Base-by-base conservation (phyloP, 2,797 vertebrate genomes). In the Gadopsis marmoratus region DNA sequence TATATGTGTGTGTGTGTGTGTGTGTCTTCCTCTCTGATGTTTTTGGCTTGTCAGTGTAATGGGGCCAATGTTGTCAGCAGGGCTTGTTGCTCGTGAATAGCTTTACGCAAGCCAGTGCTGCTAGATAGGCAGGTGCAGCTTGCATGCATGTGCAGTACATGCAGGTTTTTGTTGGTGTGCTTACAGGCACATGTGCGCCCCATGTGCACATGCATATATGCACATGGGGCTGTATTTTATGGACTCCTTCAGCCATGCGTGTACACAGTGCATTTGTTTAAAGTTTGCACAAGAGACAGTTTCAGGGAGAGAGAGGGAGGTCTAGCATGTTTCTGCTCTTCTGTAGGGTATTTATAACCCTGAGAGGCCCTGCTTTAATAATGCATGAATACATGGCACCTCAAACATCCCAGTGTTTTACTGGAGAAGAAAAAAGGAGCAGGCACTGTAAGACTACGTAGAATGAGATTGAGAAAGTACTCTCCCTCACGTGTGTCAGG, bases 1-100 rank as follows among this genome's bases (percentile, higher is more conserved):
- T 37, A 9, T 37, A 65, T 64, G 47, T 79, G 23, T 71, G 39
- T 71, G 65, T 71, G 47, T 54, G 17, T 67, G 33, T 64, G 39
- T 70, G 50, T 61, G 66, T 64, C 29, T 81, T 87, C 73, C 33
- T 63, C 86, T 91, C 86, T 92, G 86, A 91, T 93, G 92, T 93
- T 93, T 92, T 92, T 88, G 91, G 91, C 91, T 93, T 95, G 93
- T 95, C 93, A 93, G 88, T 89, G 92, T 91, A 93, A 94, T 94
- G 91, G 92, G 89, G 86, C 89, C 91, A 93, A 83, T 86, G 90
- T 93, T 94, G 93, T 94, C 93, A 94, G 91, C 81, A 87, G 81
- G 78, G 90, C 87, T 89, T 89, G 85, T 84, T 92, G 88, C 90
- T 93, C 86, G 91, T 89, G 88, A 89, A 90, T 93, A 84, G 91